Percentiles rank a stretch among this genome's conserved stretches.
These are phyloP conservation scores for Pygoscelis adeliae DNA, from an alignment of 2,113 vertebrate species.

Conservation along the genomic window DNA sequence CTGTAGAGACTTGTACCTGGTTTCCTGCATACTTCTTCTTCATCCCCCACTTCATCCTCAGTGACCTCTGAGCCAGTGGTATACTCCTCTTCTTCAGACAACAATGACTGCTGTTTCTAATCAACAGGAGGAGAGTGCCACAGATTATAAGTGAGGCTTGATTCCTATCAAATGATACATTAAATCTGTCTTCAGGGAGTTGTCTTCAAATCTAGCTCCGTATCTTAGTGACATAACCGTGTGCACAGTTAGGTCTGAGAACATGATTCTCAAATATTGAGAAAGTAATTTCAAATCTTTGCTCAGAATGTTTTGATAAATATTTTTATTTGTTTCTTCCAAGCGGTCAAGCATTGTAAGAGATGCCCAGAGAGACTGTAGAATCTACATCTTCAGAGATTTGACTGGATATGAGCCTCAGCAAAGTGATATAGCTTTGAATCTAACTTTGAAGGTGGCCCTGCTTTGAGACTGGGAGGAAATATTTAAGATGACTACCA, in stretches of 20 bases:
- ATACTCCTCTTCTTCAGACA: conserved; percentile 97
- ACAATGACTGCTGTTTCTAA: conserved; percentile 89
- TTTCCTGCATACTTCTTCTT: conserved; percentile 92
- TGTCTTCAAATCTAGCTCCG: not conserved
- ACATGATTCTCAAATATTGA: fast-evolving
- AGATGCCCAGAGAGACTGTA: not conserved
- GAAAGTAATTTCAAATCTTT: not conserved
- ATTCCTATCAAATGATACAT: not conserved
- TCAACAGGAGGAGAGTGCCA: not conserved
- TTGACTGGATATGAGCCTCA: not conserved
- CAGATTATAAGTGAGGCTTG: not conserved
- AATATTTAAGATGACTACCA: not conserved
- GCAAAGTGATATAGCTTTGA: not conserved
- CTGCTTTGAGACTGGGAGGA: not conserved
- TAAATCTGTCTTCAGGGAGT: not conserved
- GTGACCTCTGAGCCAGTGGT: conserved; percentile 98
- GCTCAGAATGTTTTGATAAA: not conserved
- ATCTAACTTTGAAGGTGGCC: not conserved
- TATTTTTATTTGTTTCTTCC: not conserved
- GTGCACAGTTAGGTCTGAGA: not conserved
- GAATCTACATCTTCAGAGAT: not conserved
- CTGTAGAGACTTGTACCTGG: conserved; percentile 76
- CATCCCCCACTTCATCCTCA: conserved; percentile 97
- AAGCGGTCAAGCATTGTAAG: not conserved
- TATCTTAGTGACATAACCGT: not conserved